phyloP scores from a whole-genome alignment of 1,140 invertebrate species.

The Parasteatoda tepidariorum region DNA sequence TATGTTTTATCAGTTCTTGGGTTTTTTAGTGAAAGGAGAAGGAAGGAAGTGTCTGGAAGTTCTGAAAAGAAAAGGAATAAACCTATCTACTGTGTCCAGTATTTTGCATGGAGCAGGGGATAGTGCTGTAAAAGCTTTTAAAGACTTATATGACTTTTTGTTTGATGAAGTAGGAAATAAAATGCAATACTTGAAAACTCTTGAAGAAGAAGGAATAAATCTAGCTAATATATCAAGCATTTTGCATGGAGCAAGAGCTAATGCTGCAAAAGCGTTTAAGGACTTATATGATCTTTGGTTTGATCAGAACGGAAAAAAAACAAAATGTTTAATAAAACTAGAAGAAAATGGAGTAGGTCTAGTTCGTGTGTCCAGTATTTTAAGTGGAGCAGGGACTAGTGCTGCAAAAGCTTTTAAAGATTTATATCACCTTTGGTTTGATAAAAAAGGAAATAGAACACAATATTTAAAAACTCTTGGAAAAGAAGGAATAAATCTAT shows the following conservation, averaged over 20 bases:
- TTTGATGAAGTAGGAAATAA: conserved; percentile 26
- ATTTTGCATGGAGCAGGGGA: conserved; percentile 1
- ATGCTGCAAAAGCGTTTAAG: conserved; percentile 12
- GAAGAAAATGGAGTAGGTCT: not conserved
- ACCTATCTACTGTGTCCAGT: not conserved
- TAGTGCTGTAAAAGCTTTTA: conserved; percentile 30
- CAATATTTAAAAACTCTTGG: conserved; percentile 35
- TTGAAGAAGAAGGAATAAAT: not conserved
- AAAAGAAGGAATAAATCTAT: too few relatives aligned
- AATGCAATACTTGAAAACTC: conserved; percentile 19
- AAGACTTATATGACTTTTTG: conserved; percentile 31
- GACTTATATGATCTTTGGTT: conserved; percentile 31
- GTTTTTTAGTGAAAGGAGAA: conserved; percentile 27
- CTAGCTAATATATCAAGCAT: not conserved
- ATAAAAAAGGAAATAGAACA: too few relatives aligned
- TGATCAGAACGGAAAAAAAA: too few relatives aligned
- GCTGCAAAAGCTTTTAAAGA: too few relatives aligned
- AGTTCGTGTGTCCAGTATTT: conserved; percentile 2
- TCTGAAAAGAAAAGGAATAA: conserved; percentile 22
- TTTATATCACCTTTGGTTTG: conserved; percentile 16
- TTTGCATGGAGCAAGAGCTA: not conserved
- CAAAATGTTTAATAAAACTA: conserved; percentile 16
- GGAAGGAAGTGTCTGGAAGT: conserved; percentile 29
- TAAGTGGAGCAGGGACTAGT: not conserved
- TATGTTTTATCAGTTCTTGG: conserved; percentile 32